Evolutionary conservation across 2,888 invertebrate species (phyloP).

Genomic region (Idaea straminata): DNA sequence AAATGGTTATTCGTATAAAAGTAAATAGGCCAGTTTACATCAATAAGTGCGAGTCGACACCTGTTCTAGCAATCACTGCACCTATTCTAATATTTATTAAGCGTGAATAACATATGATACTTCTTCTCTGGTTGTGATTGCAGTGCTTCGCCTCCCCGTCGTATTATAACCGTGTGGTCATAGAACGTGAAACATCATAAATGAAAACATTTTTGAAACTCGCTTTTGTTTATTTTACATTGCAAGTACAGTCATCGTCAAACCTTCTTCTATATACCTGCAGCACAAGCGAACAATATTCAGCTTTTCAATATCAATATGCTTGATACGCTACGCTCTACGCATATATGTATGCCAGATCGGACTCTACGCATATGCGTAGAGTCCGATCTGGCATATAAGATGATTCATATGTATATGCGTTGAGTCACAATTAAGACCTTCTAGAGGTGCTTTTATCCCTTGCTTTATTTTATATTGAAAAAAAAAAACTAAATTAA

Average conservation of each 20-base stretch:
- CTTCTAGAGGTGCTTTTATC: too few species aligned
- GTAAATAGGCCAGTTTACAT: conserved; percentile 43
- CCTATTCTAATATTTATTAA: conserved; percentile 78
- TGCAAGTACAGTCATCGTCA: conserved; percentile 6
- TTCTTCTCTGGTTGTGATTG: conserved; percentile 61
- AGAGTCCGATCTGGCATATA: too few species aligned
- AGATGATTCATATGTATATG: too few species aligned
- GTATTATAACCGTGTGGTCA: conserved; percentile 17
- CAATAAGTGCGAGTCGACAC: conserved; percentile 49
- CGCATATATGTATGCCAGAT: too few species aligned
- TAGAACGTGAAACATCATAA: conserved; percentile 12
- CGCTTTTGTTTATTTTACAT: conserved; percentile 16
- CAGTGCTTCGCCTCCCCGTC: conserved; percentile 40
- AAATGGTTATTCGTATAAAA: conserved; percentile 46
- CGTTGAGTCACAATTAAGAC: too few species aligned
- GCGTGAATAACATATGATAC: conserved; percentile 72
- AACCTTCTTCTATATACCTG: too few species aligned
- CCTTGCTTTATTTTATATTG: too few species aligned
- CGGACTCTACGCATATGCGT: too few species aligned
- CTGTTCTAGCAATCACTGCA: conserved; percentile 74
- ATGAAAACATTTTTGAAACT: conserved; percentile 18
- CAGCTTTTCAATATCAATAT: too few species aligned
- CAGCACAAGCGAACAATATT: too few species aligned
- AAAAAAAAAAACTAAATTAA: too few species aligned
- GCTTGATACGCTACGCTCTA: too few species aligned